Base-by-base conservation (phyloP, 2,113 vertebrate genomes). In the Pavo muticus region DNA sequence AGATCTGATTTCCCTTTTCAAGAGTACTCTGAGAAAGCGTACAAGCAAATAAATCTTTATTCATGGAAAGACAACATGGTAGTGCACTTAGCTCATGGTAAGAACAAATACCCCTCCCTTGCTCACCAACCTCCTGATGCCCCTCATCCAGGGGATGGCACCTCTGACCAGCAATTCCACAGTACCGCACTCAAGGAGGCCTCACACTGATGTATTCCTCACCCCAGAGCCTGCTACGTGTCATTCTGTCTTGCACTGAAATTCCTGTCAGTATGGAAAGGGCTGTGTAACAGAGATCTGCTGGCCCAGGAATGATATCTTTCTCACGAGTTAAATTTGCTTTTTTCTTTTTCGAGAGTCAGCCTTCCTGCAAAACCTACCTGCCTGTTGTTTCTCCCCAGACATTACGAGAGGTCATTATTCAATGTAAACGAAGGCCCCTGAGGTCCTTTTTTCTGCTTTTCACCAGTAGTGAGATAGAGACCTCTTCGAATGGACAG, bases 221-320 rank as follows among this genome's bases (percentile, higher is more conserved):
- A 70, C 20, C 80, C 70, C 35, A 61, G 4, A 82, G n/a, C 30
- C 45, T 59, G 54, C 15, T 73, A 6, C 0, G 0, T 56, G 27
- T 48, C 65, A 10, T 23, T 56, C 30, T 14, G n/a, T 85, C 42
- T 72, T 44, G 52, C 15, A 40, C 18, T 25, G 37, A 79, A 72
- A 54, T 83, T 56, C 15, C 27, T 37, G 45, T 7, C 2, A 1
- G 19, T 39, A 61, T 11, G 30, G 39, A 57, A 68, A 69, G 47
- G 7, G 15, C 60, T 54, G 13, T 45, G 15, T 27, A 32, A 48
- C 0, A 1, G 23, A 80, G 6, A 67, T 11, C 14, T 65, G 13
- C 21, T 52, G 76, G 48, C 40, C 42, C 42, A 74, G 68, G 61
- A 70, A 45, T 0, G 0, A 77, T 10, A 8, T 59, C n/a, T 88